Evolutionary conservation across 1,140 invertebrate species (phyloP), one percentile per base, ranked within the genome.

Genomic region (Chironomus tepperi): DNA sequence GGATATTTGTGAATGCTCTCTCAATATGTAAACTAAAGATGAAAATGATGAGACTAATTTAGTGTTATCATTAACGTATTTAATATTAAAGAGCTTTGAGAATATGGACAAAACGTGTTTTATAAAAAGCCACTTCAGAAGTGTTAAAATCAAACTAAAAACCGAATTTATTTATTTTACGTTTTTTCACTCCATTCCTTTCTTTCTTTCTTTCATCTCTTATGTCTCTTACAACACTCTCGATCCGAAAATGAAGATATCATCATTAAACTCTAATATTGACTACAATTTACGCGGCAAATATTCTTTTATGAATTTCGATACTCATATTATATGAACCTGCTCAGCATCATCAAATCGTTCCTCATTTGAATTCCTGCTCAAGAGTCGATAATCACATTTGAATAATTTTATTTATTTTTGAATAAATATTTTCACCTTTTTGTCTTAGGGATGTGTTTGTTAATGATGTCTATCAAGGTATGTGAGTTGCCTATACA

Each of bases 321-420:
- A 15, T 43, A 43, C 9, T 2, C 15, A 47, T 47, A 57, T 57
- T 57, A 5, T n/a, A 12, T n/a, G 47, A 57, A 12, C 12, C n/a
- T 57, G 12, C 7, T n/a, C n/a, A n/a, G n/a, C n/a, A n/a, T n/a
- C n/a, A n/a, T n/a, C n/a, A 57, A 57, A 57, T 57, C 43, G 43
- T 15, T 9, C 8, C 7, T 57, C 47, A 57, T 57, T 57, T 57
- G 15, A 57, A 57, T 57, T 57, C 47, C 47, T 57, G 47, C 47
- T 57, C 10, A 57, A 57, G 47, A 57, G 1, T 15, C 12, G 47
- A 57, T 57, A 57, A 57, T 57, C 47, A 57, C 47, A 57, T 57
- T 57, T 57, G 47, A 57, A 57, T 57, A 57, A 57, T 57, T 57
- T 57, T 57, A 57, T 57, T 57, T 57, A 57, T 57, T 57, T 57